Evolutionary conservation across 2,797 vertebrate species (phyloP), one percentile per base, ranked within the genome.

Genomic region (Brachymystax lenok): DNA sequence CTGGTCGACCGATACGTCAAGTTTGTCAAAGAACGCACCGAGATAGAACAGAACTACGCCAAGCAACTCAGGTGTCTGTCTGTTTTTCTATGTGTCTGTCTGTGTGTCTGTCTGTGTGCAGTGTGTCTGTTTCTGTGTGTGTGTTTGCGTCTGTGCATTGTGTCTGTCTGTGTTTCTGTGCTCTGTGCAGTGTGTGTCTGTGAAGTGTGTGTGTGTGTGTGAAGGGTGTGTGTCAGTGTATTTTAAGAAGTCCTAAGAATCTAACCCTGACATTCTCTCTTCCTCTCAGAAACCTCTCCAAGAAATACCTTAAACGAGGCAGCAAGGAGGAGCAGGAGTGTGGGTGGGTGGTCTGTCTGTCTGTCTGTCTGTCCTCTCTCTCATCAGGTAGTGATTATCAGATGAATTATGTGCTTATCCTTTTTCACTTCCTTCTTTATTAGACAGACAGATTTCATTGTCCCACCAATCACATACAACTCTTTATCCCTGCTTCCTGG

Each of bases 21-120:
- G 92, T 99, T 99, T 87, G 98, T 98, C 3, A 98, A 96, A 88
- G 98, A 99, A 30, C 93, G 97, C 79, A 94, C 96, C 0, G 98
- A 99, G 74, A 96, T 99, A 3, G 98, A 99, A 71, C 95, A 97
- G 93, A 94, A 61, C 93, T 99, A 99, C 85, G 96, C 96, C 88
- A 99, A 99, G 80, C 96, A 97, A 69, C 95, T 99, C 90, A 95
- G 97, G 98, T 96, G 90, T 92, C 86, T 3, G 1, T 52, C 66
- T 56, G 24, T 78, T n/a, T 54, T 12, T 79, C 13, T 69, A 24
- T 24, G 24, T 46, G 27, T 68, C 19, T 76, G 63, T 77, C 12
- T 74, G 21, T 70, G 4, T 17, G 40, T 54, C 52, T 80, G 5
- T 40, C 40, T 30, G 10, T 54, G 30, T 79, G 16, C 35, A 7